Percentiles rank a stretch among this genome's conserved stretches.
phyloP scores from a whole-genome alignment of 2,113 vertebrate genomes.

The Verasper variegatus region DNA sequence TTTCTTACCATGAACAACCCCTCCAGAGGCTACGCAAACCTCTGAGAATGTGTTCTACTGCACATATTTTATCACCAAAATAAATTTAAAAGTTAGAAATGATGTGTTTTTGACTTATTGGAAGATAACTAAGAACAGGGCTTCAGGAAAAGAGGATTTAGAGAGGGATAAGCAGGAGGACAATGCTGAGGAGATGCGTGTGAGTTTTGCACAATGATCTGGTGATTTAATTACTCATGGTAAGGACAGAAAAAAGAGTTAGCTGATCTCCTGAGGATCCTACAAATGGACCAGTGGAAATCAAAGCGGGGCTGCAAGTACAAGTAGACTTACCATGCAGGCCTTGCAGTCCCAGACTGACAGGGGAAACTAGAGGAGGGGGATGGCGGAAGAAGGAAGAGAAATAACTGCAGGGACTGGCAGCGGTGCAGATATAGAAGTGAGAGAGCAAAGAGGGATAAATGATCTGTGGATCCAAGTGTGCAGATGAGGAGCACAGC shows the following conservation, averaged over 20 bases:
- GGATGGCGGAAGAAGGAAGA: constrained; percentile 9
- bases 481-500: constrained; percentile 29
- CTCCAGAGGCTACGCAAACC: background rate
- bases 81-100: constrained; percentile 37
- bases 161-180: constrained; percentile 13
- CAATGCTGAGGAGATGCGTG: constrained; percentile 17
- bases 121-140: constrained; percentile 34
- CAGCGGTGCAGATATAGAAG: constrained; percentile 35
- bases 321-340: constrained; percentile 42
- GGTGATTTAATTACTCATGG: constrained; percentile 17
- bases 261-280: too few relatives aligned
- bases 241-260: constrained; percentile 18
- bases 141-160: constrained; percentile 34
- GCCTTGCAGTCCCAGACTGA: constrained; percentile 52
- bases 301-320: background rate
- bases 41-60: constrained; percentile 1
- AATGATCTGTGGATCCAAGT: constrained; percentile 5
- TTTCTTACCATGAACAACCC: background rate
- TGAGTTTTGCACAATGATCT: constrained; percentile 37
- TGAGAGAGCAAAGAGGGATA: constrained; percentile 14
- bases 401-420: constrained; percentile 30
- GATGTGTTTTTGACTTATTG: constrained; percentile 29
- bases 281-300: background rate
- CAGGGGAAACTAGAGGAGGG: constrained; percentile 6
- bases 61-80: background rate